phyloP scores from a whole-genome alignment of 2,888 invertebrate genomes.

The Amblyteles armatorius region DNA sequence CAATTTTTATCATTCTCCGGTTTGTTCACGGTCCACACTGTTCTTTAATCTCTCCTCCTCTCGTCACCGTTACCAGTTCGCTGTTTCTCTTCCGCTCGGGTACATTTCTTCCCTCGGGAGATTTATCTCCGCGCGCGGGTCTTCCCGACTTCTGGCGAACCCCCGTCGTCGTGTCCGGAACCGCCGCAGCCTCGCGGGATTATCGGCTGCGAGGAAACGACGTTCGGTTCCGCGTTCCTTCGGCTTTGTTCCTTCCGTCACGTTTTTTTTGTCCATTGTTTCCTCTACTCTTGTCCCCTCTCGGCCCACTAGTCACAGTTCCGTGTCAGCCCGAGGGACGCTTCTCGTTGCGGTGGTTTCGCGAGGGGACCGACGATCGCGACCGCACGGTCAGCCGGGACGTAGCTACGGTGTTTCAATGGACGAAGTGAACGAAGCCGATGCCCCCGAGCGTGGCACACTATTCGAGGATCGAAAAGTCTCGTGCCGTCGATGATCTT shows the following conservation, averaged over 20 bases:
- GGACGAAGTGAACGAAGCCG: neutral
- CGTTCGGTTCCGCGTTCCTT: conserved; percentile 16
- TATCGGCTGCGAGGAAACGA: conserved; percentile 7
- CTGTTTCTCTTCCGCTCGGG: conserved; percentile 27
- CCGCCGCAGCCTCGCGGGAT: conserved; percentile 39
- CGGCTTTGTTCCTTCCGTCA: conserved; percentile 3
- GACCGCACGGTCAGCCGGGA: neutral
- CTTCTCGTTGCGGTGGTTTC: neutral
- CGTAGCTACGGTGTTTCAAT: neutral
- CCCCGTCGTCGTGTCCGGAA: conserved; percentile 27
- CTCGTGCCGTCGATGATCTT: neutral
- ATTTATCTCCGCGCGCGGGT: conserved; percentile 54
- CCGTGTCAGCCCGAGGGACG: neutral
- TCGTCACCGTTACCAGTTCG: neutral
- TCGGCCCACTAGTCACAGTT: neutral
- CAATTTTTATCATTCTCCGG: neutral
- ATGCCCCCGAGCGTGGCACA: neutral
- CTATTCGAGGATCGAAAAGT: neutral
- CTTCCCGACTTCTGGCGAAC: conserved; percentile 44
- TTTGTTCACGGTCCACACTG: neutral
- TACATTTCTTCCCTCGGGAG: conserved; percentile 55
- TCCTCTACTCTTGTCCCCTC: neutral
- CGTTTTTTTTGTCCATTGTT: neutral
- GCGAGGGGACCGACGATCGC: neutral
- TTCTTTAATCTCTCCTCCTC: neutral